phyloP scores from a whole-genome alignment of 2,797 vertebrate genomes.

The Pygocentrus nattereri region DNA sequence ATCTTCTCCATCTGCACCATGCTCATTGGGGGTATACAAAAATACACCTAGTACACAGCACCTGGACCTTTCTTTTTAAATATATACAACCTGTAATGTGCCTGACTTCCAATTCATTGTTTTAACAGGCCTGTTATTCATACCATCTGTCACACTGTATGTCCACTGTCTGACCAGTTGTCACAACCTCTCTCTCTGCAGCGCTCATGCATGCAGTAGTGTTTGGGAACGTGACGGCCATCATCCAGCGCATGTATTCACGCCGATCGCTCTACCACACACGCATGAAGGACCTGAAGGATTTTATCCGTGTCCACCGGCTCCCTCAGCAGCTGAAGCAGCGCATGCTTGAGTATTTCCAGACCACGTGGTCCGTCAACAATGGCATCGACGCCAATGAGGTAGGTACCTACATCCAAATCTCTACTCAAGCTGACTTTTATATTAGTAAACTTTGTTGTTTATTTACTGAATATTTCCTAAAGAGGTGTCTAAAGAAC shows the following conservation, averaged over 20 bases:
- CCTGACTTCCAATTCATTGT: too few relatives aligned
- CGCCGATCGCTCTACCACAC: constrained; percentile 96
- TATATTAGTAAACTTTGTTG: too few relatives aligned
- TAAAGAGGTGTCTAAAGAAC: too few relatives aligned
- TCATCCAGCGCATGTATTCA: constrained; percentile 98
- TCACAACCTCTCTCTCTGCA: constrained; percentile 61
- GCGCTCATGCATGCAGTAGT: constrained; percentile 96
- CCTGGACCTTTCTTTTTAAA: too few relatives aligned
- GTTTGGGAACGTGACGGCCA: constrained; percentile 97
- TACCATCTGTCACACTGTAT: not conserved
- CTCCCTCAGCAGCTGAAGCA: constrained; percentile 95
- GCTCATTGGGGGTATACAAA: constrained; percentile 87
- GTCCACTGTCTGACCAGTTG: not conserved
- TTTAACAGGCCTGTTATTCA: too few relatives aligned
- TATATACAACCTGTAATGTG: too few relatives aligned
- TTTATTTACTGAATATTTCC: too few relatives aligned
- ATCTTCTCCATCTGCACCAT: constrained; percentile 98
- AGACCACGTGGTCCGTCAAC: constrained; percentile 98
- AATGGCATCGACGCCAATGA: constrained; percentile 94
- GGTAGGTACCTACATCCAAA: constrained; percentile 70
- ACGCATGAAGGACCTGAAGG: constrained; percentile 96
- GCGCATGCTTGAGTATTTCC: constrained; percentile 96
- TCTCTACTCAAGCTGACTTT: too few relatives aligned
- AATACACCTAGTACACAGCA: not conserved
- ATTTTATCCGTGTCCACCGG: constrained; percentile 94